Evolutionary conservation across 2,888 invertebrate species (phyloP).

Genomic region (Automeris io): DNA sequence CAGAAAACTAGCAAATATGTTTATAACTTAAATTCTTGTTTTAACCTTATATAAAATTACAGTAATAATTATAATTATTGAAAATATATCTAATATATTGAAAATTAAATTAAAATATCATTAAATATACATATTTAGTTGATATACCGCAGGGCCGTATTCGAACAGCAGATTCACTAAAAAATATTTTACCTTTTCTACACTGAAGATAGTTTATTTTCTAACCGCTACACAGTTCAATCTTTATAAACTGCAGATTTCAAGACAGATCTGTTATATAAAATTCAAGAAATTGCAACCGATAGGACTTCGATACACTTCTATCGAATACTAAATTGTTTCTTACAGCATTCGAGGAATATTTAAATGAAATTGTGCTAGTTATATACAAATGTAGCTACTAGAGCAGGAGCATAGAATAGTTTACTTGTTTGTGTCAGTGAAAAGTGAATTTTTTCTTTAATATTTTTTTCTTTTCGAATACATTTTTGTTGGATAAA

Average conservation of each 20-base stretch:
- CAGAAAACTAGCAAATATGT: too few species aligned
- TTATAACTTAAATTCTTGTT: too few species aligned
- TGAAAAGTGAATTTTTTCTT: slow-evolving; percentile 28
- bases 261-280: slow-evolving; percentile 29
- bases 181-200: too few species aligned
- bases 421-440: slow-evolving; percentile 31
- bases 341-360: slow-evolving; percentile 42
- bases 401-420: slow-evolving; percentile 22
- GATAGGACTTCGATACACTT: slow-evolving; percentile 44
- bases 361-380: slow-evolving; percentile 39
- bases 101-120: too few species aligned
- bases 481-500: slow-evolving; percentile 11
- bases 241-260: slow-evolving; percentile 35
- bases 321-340: slow-evolving; percentile 39
- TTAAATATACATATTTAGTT: too few species aligned
- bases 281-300: slow-evolving; percentile 43
- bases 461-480: slow-evolving; percentile 17
- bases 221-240: too few species aligned
- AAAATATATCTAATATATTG: too few species aligned
- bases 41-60: too few species aligned
- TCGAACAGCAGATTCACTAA: too few species aligned
- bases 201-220: too few species aligned
- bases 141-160: too few species aligned
- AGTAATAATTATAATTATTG: too few species aligned
- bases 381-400: slow-evolving; percentile 27